phyloP scores from a whole-genome alignment of 1,140 invertebrate species.

The Sarcophaga peregrina region DNA sequence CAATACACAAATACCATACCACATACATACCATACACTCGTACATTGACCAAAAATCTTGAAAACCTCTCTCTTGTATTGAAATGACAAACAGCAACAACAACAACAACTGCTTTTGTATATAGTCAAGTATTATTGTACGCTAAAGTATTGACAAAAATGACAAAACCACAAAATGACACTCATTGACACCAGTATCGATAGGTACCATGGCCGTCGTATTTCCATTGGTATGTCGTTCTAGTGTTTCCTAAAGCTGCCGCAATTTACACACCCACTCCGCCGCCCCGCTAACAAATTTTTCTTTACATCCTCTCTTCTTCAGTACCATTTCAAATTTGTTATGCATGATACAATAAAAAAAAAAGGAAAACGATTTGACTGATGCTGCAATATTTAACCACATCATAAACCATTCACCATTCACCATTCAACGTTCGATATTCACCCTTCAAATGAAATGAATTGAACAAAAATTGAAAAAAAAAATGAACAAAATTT shows the following conservation, averaged over 20 bases:
- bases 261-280: not conserved
- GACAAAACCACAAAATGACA: constrained; percentile 14
- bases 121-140: not conserved
- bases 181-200: not conserved
- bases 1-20: too few relatives aligned
- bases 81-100: not conserved
- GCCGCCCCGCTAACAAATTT: too few relatives aligned
- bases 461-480: not conserved
- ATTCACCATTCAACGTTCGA: too few relatives aligned
- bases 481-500: not conserved
- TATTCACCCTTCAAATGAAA: constrained; percentile 13
- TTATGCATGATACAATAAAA: not conserved
- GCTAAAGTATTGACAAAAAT: not conserved
- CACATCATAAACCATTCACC: not conserved
- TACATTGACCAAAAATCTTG: not conserved
- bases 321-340: not conserved
- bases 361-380: not conserved
- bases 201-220: not conserved
- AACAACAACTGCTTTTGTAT: not conserved
- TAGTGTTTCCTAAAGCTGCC: not conserved
- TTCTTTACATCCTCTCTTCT: too few relatives aligned
- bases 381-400: constrained; percentile 10
- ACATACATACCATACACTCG: not conserved
- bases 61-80: not conserved
- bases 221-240: too few relatives aligned